Evolutionary conservation across 92 coral and sea anemone species (phyloP), one percentile per base, ranked within the genome.

Genomic region (Porites evermanni): DNA sequence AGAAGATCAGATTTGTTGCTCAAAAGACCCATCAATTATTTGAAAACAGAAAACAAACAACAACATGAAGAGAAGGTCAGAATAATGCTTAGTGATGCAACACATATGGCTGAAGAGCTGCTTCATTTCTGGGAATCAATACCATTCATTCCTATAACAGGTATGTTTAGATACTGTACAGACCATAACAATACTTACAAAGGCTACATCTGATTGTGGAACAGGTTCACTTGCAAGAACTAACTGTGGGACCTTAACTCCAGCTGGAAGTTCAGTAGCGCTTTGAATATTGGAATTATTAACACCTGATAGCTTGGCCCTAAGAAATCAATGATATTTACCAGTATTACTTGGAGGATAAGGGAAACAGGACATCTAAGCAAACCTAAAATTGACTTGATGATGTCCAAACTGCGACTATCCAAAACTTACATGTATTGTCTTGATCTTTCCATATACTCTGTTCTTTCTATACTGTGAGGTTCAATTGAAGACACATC

Each of bases 401-500:
- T 18, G 76, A n/a, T 44, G 75, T 38, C 14, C 75, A 16, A 14
- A 56, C 61, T 56, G 61, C 0, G 18, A 70, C 16, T 17, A 56
- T 12, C 50, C 26, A 56, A 24, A 17, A n/a, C 99, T 89, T 83
- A 96, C 99, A 92, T 92, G 82, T 96, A 96, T 84, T 95, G 98
- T 80, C 98, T 93, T 78, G 99, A 83, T 83, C 99, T 72, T 87
- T 96, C 99, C 95, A 96, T 93, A 74, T 95, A 97, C 85, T 97
- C 99, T 79, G 93, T 94, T 84, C 98, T 93, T 83, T 97, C 99
- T 84, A 97, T 87, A 83, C 99, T 97, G 89, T 97, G 99, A 26
- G 99, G 99, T 83, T 97, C 98, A 53, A 93, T 94, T 77, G 99
- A 89, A 51, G 98, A 93, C 24, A 97, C 99, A 90, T 97, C 99